phyloP scores from a whole-genome alignment of 2,888 invertebrate species.

The Sipha maydis region DNA sequence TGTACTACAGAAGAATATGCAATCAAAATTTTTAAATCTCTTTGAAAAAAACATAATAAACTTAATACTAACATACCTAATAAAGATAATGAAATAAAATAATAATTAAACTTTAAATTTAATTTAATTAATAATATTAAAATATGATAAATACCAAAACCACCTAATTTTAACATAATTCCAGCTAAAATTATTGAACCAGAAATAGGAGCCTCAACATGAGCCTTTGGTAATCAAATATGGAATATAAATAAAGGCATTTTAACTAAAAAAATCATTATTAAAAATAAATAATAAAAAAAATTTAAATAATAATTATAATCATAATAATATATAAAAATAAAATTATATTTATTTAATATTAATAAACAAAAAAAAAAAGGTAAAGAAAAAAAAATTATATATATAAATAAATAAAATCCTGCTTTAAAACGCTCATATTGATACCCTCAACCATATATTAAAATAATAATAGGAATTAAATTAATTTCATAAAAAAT shows the following conservation, averaged over 20 bases:
- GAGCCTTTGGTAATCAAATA: conserved; percentile 28
- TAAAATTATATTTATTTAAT: not conserved
- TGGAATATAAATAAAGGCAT: conserved; percentile 40
- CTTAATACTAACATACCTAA: conserved; percentile 4
- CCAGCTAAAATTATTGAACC: conserved; percentile 45
- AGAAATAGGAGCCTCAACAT: conserved; percentile 30
- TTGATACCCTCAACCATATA: conserved; percentile 45
- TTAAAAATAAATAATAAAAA: conserved; percentile 27
- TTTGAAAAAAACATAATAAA: conserved; percentile 25
- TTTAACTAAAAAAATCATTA: conserved; percentile 41
- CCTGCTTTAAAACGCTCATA: conserved; percentile 40
- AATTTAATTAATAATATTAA: conserved; percentile 5
- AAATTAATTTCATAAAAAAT: conserved; percentile 50
- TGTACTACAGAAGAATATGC: conserved; percentile 41
- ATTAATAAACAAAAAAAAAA: conserved; percentile 32
- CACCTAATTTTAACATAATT: conserved; percentile 34
- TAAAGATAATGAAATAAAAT: conserved; percentile 17
- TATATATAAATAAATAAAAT: conserved; percentile 47
- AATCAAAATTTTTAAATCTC: conserved; percentile 36
- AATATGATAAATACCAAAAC: conserved; percentile 18
- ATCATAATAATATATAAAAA: too few relatives aligned
- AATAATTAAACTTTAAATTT: not conserved
- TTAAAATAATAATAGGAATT: conserved; percentile 45
- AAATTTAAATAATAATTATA: too few relatives aligned
- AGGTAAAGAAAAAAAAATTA: conserved; percentile 33